phyloP scores from a whole-genome alignment of 2,797 vertebrate genomes.

The Loriculus beryllinus region DNA sequence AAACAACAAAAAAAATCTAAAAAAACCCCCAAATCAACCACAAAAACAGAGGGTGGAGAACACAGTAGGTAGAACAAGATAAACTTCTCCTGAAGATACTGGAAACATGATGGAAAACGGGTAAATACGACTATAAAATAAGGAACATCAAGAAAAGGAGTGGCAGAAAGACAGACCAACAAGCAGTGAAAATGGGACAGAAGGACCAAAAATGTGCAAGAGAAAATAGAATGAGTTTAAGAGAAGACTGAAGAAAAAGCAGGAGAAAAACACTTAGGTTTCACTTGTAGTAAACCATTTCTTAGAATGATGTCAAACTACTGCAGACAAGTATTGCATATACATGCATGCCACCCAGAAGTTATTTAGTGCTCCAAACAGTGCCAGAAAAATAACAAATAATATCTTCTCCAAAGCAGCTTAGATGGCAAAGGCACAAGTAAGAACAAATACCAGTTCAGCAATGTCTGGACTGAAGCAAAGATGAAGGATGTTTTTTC shows the following conservation, averaged over 20 bases:
- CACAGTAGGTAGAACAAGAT: not conserved
- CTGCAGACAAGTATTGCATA: not conserved
- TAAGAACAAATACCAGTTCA: not conserved
- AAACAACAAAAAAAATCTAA: not conserved
- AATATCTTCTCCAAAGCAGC: not conserved
- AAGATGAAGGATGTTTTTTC: not conserved
- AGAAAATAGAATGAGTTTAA: not conserved
- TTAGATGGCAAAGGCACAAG: not conserved
- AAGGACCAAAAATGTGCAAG: not conserved
- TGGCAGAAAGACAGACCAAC: not conserved
- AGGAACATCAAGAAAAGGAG: not conserved
- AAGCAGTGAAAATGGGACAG: not conserved
- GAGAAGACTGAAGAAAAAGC: not conserved
- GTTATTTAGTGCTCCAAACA: not conserved
- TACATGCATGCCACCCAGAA: not conserved
- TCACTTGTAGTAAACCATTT: not conserved
- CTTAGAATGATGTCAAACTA: not conserved
- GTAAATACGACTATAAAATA: not conserved
- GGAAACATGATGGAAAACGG: not conserved
- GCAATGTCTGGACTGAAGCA: not conserved
- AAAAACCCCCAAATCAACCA: rapidly evolving
- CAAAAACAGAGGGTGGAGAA: rapidly evolving
- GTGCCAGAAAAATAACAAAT: not conserved
- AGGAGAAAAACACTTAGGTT: not conserved
- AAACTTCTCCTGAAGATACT: not conserved